phyloP scores from a whole-genome alignment of 2,797 vertebrate species.

The Molossus molossus region DNA sequence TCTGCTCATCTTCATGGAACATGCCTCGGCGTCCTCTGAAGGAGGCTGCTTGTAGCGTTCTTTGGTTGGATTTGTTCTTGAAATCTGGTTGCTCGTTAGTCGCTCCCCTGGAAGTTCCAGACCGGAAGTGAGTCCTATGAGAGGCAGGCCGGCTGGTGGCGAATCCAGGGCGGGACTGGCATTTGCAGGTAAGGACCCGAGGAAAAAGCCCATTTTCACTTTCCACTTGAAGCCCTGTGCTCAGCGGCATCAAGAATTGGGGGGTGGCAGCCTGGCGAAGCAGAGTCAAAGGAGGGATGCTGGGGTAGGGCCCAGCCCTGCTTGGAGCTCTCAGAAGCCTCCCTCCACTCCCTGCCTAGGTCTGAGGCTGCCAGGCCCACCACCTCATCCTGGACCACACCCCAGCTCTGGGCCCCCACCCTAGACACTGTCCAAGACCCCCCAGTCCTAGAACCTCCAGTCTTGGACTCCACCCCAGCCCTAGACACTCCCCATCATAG shows the following conservation, averaged over 20 bases:
- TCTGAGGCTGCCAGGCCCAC: neutral
- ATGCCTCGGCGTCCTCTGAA: conserved; percentile 72
- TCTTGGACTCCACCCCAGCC: too few relatives aligned
- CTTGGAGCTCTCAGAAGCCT: neutral
- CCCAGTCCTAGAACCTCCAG: too few relatives aligned
- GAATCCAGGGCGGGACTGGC: neutral
- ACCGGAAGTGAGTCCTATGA: neutral
- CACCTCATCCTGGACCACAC: too few relatives aligned
- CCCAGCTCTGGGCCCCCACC: too few relatives aligned
- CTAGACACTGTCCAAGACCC: too few relatives aligned
- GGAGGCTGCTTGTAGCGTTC: conserved; percentile 42
- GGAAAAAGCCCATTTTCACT: neutral
- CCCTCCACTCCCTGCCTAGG: neutral
- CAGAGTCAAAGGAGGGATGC: neutral
- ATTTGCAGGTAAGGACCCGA: neutral
- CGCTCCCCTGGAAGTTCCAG: conserved; percentile 52
- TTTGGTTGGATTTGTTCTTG: conserved; percentile 61
- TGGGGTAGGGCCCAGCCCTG: too few relatives aligned
- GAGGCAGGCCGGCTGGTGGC: neutral
- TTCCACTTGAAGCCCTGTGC: neutral
- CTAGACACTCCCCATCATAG: too few relatives aligned
- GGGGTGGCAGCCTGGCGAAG: neutral
- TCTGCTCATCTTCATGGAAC: conserved; percentile 68
- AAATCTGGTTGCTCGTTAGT: conserved; percentile 65
- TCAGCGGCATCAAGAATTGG: neutral